phyloP scores from a whole-genome alignment of 2,888 invertebrate species.

The Ophioninae sp. region DNA sequence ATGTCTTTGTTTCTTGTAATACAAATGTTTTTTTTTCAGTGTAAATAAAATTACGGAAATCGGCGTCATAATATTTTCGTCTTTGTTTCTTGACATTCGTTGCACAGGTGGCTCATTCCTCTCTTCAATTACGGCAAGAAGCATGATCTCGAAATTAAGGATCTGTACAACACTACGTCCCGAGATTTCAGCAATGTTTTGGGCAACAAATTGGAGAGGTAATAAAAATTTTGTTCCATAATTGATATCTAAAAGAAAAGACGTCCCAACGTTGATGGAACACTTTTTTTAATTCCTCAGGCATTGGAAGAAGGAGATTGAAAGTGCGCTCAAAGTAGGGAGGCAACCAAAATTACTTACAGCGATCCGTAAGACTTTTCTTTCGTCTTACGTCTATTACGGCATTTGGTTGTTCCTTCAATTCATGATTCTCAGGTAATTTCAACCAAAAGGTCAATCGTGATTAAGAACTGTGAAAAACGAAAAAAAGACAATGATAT shows the following conservation, averaged over 20 bases:
- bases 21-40: too few species aligned
- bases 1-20: too few species aligned
- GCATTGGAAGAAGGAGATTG: conserved; percentile 85
- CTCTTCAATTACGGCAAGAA: conserved; percentile 85
- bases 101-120: conserved; percentile 85
- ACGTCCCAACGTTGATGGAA: background rate
- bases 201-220: conserved; percentile 86
- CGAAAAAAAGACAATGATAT: background rate
- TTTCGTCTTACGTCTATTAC: conserved; percentile 84
- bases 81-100: background rate
- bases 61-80: background rate
- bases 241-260: conserved; percentile 12
- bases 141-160: conserved; percentile 85
- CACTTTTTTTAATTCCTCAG: conserved; percentile 72
- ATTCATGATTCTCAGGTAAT: conserved; percentile 83
- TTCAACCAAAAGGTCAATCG: background rate
- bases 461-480: background rate
- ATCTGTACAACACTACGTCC: conserved; percentile 85
- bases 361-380: conserved; percentile 85
- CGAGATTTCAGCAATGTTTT: conserved; percentile 86
- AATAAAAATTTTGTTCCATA: conserved; percentile 38
- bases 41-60: too few species aligned
- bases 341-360: conserved; percentile 84
- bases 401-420: conserved; percentile 84
- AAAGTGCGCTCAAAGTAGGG: conserved; percentile 81